These are phyloP conservation scores for Xenentodon cancila DNA, from an alignment of 2,797 vertebrate species.

Conservation along the genomic window DNA sequence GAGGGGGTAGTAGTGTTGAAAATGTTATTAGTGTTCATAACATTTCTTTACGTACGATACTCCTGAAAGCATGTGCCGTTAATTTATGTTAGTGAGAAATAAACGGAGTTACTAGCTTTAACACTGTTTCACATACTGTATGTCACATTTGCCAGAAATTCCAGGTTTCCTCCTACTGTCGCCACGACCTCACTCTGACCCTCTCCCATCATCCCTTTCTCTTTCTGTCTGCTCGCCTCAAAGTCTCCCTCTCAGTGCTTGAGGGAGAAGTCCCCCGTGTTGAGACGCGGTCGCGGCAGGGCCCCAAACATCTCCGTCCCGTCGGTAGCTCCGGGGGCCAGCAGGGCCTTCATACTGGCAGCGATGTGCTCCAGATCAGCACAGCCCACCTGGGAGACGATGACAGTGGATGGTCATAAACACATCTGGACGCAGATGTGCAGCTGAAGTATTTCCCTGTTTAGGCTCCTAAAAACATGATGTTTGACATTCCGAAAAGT, in stretches of 20 bases:
- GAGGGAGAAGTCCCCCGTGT: slow-evolving; percentile 91
- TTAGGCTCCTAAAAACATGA: neutral
- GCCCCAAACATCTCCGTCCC: slow-evolving; percentile 93
- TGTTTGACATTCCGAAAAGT: neutral
- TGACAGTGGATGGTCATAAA: neutral
- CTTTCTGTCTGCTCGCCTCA: neutral
- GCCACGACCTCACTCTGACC: neutral
- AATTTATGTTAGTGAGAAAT: slow-evolving; percentile 70
- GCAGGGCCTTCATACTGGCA: slow-evolving; percentile 91
- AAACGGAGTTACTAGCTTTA: slow-evolving; percentile 62
- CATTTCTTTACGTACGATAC: slow-evolving; percentile 38
- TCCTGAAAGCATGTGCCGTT: slow-evolving; percentile 53
- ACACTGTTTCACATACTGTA: slow-evolving; percentile 49
- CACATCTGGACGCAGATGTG: neutral
- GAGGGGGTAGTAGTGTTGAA: slow-evolving; percentile 40
- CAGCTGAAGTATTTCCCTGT: too few species aligned
- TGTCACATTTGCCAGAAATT: slow-evolving; percentile 30
- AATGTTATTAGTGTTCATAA: slow-evolving; percentile 59
- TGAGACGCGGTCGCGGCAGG: slow-evolving; percentile 90
- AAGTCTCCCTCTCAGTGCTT: slow-evolving; percentile 74
- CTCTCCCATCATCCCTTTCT: neutral
- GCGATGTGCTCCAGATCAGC: slow-evolving; percentile 92
- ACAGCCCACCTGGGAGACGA: slow-evolving; percentile 81
- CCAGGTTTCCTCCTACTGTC: neutral
- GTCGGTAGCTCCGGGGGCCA: slow-evolving; percentile 88